These are phyloP conservation scores for Betta splendens DNA, from an alignment of 2,797 vertebrate species.

Conservation along the genomic window DNA sequence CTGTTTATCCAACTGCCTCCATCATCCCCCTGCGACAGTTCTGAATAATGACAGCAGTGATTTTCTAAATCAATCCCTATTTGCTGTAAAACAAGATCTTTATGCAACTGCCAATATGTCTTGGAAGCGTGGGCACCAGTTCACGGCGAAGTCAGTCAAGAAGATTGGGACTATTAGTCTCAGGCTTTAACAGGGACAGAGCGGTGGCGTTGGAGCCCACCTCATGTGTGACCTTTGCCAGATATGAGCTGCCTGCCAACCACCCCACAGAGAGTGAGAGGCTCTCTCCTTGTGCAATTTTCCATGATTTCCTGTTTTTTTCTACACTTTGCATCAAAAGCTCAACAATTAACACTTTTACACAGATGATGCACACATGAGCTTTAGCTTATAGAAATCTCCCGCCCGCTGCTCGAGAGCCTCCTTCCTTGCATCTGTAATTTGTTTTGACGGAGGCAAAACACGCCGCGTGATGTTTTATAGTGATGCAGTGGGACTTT, in stretches of 20 bases:
- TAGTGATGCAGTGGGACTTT: neutral
- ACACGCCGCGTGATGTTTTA: neutral
- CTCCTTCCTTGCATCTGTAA: too few relatives aligned
- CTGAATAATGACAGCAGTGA: constrained; percentile 38
- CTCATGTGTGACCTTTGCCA: constrained; percentile 27
- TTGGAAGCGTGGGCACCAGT: constrained; percentile 3
- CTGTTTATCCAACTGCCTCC: constrained; percentile 16
- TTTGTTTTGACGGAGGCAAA: too few relatives aligned
- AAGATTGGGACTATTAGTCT: constrained; percentile 32
- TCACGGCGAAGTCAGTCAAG: constrained; percentile 20
- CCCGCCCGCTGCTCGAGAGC: too few relatives aligned
- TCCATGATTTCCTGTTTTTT: neutral
- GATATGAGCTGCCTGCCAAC: constrained; percentile 24
- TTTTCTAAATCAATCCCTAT: constrained; percentile 45
- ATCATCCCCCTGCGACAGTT: constrained; percentile 12
- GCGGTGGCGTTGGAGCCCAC: constrained; percentile 14
- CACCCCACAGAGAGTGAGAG: constrained; percentile 11
- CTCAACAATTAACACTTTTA: too few relatives aligned
- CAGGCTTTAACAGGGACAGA: constrained; percentile 27
- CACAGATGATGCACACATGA: too few relatives aligned
- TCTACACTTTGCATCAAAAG: too few relatives aligned
- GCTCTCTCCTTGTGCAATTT: constrained; percentile 2
- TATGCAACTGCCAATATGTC: constrained; percentile 30
- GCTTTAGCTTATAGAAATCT: too few relatives aligned
- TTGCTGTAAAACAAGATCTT: constrained; percentile 45